phyloP scores from a whole-genome alignment of 2,113 vertebrate genomes.

The Tachysurus vachellii region DNA sequence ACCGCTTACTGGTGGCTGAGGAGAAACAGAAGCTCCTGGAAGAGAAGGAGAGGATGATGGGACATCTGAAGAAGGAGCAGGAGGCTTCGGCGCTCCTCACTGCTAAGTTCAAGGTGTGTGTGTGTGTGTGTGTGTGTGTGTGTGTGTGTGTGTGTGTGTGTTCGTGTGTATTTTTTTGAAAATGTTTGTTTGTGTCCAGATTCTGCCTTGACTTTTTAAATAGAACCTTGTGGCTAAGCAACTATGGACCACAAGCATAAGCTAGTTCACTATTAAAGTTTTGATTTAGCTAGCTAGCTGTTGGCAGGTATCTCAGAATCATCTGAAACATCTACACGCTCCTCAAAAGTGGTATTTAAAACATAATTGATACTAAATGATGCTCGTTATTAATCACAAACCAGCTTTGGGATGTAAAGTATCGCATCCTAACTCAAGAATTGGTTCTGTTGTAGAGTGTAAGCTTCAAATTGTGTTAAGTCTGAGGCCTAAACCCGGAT shows the following conservation, averaged over 20 bases:
- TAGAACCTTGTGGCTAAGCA: not conserved
- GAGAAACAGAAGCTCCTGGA: constrained; percentile 92
- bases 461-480: too few relatives aligned
- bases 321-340: not conserved
- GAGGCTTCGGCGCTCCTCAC: constrained; percentile 91
- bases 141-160: not conserved
- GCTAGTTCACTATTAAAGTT: not conserved
- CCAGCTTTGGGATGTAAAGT: too few relatives aligned
- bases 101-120: constrained; percentile 90
- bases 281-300: not conserved
- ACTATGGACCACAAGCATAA: not conserved
- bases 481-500: too few relatives aligned
- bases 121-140: not conserved
- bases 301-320: not conserved
- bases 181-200: not conserved
- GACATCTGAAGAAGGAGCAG: constrained; percentile 88
- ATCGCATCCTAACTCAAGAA: too few relatives aligned
- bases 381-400: too few relatives aligned
- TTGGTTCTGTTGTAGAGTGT: too few relatives aligned
- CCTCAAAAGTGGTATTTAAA: not conserved
- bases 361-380: too few relatives aligned
- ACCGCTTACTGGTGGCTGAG: constrained; percentile 87
- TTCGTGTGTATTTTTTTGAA: not conserved
- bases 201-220: too few relatives aligned
- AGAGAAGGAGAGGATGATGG: constrained; percentile 97